These are phyloP conservation scores for Hippasteria phrygiana DNA, from an alignment of 53 echinoderm and acorn worm genomes.

Conservation along the genomic window DNA sequence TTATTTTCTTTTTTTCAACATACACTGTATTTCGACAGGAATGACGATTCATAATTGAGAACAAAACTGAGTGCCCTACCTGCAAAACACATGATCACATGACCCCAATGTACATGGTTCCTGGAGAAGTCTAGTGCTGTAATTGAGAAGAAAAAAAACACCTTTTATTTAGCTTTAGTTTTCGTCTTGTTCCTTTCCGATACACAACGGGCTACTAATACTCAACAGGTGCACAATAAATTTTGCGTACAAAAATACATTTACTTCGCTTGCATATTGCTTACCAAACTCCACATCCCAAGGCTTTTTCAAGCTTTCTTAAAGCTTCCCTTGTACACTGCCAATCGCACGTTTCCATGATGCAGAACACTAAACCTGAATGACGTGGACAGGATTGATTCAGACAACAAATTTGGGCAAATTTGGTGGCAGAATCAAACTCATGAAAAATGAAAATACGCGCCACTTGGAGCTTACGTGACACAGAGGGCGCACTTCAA, in stretches of 20 bases:
- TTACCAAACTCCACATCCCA: slow-evolving; percentile 69
- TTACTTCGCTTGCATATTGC: no score
- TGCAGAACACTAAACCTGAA: background rate
- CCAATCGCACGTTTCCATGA: slow-evolving; percentile 56
- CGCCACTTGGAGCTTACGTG: background rate
- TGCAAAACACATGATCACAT: slow-evolving; percentile 92
- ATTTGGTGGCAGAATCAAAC: background rate
- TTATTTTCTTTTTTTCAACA: no score
- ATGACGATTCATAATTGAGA: background rate
- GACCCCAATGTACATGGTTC: slow-evolving; percentile 89
- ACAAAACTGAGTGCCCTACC: slow-evolving; percentile 53
- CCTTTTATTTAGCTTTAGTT: no score
- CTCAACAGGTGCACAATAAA: no score
- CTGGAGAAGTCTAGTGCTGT: slow-evolving; percentile 70
- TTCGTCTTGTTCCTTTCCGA: no score
- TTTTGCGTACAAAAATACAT: no score
- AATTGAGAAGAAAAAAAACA: background rate
- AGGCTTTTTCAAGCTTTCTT: slow-evolving; percentile 4
- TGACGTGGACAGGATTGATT: background rate
- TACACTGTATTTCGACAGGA: no score
- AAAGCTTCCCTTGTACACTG: slow-evolving; percentile 51
- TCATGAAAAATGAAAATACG: slow-evolving; percentile 18
- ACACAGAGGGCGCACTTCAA: slow-evolving; percentile 10
- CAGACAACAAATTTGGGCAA: background rate
- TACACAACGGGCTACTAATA: no score